A percentile compares a stretch with the other conserved stretches of the same genome.
These are phyloP conservation scores for Heterotis niloticus DNA, from an alignment of 2,113 vertebrate genomes.

Conservation along the genomic window DNA sequence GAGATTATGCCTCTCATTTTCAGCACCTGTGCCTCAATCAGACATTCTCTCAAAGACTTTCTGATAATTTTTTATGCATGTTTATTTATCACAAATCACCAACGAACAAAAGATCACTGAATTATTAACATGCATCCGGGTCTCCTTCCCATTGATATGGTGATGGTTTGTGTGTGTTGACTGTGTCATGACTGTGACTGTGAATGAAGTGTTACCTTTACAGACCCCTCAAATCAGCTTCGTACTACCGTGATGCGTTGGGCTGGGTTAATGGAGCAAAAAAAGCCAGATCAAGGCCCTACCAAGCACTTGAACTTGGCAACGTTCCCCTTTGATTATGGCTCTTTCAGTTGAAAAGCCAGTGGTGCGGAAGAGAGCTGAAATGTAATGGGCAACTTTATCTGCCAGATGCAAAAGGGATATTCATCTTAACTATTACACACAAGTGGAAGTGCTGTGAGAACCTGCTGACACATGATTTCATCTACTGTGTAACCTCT, in stretches of 20 bases:
- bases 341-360: slow-evolving; percentile 36
- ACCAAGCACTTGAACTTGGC: neutral
- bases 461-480: neutral
- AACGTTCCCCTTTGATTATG: slow-evolving; percentile 43
- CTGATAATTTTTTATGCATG: neutral
- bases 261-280: slow-evolving; percentile 35
- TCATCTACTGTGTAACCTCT: neutral
- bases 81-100: neutral
- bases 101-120: neutral
- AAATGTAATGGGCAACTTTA: slow-evolving; percentile 43
- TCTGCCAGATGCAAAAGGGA: neutral
- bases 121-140: slow-evolving; percentile 17
- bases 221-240: neutral
- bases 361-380: slow-evolving; percentile 49
- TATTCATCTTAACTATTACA: neutral
- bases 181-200: neutral
- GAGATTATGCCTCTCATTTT: neutral
- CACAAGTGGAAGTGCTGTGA: neutral
- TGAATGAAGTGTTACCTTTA: neutral
- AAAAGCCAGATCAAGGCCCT: slow-evolving; percentile 24
- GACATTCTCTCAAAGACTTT: neutral
- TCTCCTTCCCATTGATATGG: slow-evolving; percentile 16
- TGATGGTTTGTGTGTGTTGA: neutral
- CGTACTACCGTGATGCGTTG: slow-evolving; percentile 14
- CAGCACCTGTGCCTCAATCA: neutral